Percentiles rank a stretch among this genome's conserved stretches.
phyloP scores from a whole-genome alignment of 2,113 vertebrate species.

The Takifugu bimaculatus region DNA sequence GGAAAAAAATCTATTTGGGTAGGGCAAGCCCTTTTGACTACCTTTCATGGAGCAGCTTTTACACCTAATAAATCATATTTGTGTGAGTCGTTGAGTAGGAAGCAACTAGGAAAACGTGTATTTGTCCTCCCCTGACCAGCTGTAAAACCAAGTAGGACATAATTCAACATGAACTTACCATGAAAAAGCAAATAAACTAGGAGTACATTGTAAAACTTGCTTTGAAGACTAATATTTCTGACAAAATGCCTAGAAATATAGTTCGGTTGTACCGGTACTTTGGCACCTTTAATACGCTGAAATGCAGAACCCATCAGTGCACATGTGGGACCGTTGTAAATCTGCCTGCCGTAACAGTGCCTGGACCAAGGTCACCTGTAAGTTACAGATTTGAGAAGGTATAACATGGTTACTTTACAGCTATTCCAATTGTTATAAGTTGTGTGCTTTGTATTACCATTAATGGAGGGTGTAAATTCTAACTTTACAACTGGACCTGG shows the following conservation, averaged over 20 bases:
- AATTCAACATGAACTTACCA: slow-evolving; percentile 65
- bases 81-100: slow-evolving; percentile 38
- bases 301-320: slow-evolving; percentile 69
- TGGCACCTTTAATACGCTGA: slow-evolving; percentile 79
- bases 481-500: slow-evolving; percentile 73
- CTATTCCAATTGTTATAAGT: slow-evolving; percentile 80
- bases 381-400: slow-evolving; percentile 78
- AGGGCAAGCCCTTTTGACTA: no score
- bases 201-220: slow-evolving; percentile 70
- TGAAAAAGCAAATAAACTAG: slow-evolving; percentile 57
- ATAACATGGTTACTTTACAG: slow-evolving; percentile 79
- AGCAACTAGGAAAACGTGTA: slow-evolving; percentile 57
- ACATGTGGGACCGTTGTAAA: slow-evolving; percentile 67
- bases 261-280: slow-evolving; percentile 68
- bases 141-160: slow-evolving; percentile 69
- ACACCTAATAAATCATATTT: slow-evolving; percentile 12
- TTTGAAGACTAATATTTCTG: slow-evolving; percentile 74
- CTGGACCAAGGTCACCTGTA: slow-evolving; percentile 72
- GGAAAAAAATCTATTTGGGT: no score
- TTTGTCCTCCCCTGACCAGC: slow-evolving; percentile 51
- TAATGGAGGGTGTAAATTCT: slow-evolving; percentile 83
- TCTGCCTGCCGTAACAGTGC: slow-evolving; percentile 66
- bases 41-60: not conserved
- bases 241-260: slow-evolving; percentile 69
- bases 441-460: slow-evolving; percentile 81